Evolutionary conservation across 1,140 invertebrate genomes (phyloP).

Genomic region (Sycophaga agraensis): DNA sequence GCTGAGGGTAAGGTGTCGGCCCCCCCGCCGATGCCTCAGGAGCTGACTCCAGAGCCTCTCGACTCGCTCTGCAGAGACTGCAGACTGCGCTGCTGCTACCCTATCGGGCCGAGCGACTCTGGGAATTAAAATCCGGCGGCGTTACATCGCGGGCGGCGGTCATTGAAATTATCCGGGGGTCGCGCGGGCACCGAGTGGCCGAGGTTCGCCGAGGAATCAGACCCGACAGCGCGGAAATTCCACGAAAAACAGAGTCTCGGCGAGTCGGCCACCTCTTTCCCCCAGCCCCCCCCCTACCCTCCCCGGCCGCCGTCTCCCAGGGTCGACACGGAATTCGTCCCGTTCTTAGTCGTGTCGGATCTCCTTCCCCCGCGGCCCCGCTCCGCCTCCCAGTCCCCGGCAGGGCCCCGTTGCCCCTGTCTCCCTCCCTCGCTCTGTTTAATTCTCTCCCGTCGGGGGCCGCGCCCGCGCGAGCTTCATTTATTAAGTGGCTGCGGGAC

Average conservation of each 20-base stretch:
- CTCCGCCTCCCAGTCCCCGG: not conserved
- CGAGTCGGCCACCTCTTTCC: too few relatives aligned
- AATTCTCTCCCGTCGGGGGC: not conserved
- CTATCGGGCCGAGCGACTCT: too few relatives aligned
- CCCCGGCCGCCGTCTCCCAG: too few relatives aligned
- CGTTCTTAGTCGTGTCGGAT: constrained; percentile 17
- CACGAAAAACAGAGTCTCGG: constrained; percentile 27
- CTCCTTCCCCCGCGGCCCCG: not conserved
- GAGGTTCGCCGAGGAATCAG: constrained; percentile 19
- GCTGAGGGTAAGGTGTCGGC: too few relatives aligned
- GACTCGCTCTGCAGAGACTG: too few relatives aligned
- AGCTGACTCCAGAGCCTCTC: not conserved
- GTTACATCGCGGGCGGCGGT: not conserved
- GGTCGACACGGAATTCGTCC: constrained; percentile 25
- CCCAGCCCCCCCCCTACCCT: too few relatives aligned
- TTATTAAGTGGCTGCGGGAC: constrained; percentile 7
- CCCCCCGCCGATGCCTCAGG: too few relatives aligned
- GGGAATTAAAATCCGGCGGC: too few relatives aligned
- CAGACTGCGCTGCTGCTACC: too few relatives aligned
- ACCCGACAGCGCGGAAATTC: constrained; percentile 25
- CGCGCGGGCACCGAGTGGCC: not conserved
- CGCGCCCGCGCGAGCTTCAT: constrained; percentile 1
- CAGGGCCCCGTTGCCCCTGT: not conserved
- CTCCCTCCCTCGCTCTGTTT: constrained; percentile 4
- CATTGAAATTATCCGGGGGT: constrained; percentile 15